Conservation (phyloP, 1,140 invertebrate genomes). For the Macrobrachium nipponense region DNA sequence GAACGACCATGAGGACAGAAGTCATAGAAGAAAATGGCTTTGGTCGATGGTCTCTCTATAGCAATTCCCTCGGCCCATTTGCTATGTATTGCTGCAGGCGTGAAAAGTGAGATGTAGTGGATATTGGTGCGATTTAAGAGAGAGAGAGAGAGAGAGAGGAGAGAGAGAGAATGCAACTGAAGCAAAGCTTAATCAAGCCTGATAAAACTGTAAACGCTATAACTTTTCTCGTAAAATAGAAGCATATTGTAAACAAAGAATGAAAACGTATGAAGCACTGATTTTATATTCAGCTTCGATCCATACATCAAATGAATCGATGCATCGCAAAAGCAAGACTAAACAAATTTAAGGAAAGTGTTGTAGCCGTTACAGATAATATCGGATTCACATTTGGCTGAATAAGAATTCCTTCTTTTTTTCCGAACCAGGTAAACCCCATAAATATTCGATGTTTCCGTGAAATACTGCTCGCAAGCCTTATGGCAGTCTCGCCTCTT, state of each 20-base stretch:
- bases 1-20: no score
- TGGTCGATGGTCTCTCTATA: no score
- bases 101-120: neutral
- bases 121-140: neutral
- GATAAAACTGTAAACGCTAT: no score
- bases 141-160: neutral
- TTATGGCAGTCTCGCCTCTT: no score
- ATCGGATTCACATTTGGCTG: neutral
- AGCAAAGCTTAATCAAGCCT: no score
- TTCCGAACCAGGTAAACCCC: no score
- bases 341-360: neutral
- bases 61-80: no score
- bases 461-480: neutral
- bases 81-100: no score
- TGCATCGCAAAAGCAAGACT: neutral
- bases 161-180: neutral
- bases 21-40: no score
- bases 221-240: no score
- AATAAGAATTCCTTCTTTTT: neutral
- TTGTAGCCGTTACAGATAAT: neutral
- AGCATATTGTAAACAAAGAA: neutral
- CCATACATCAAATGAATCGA: neutral
- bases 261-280: neutral
- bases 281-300: neutral
- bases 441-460: neutral